Conservation (phyloP, 2,888 invertebrate genomes). For the Spialia ferax region DNA sequence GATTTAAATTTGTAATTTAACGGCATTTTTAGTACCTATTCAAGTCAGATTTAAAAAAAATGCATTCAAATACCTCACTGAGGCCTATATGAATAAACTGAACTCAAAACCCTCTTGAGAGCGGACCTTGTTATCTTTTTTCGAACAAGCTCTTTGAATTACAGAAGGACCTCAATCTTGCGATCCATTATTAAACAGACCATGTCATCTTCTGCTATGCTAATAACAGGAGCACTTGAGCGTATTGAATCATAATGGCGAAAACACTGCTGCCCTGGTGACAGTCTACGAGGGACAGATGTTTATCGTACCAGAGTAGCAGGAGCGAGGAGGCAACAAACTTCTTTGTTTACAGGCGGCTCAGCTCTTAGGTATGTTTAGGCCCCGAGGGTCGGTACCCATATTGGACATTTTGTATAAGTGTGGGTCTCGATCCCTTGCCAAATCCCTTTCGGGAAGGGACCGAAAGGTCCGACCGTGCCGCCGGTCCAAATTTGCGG, state of each 20-base stretch:
- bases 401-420: constrained; percentile 86
- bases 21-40: too few relatives aligned
- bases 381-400: constrained; percentile 68
- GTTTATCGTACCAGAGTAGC: constrained; percentile 62
- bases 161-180: too few relatives aligned
- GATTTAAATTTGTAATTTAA: too few relatives aligned
- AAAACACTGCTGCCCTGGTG: constrained; percentile 22
- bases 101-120: too few relatives aligned
- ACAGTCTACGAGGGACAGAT: constrained; percentile 43
- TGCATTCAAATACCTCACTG: too few relatives aligned
- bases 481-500: constrained; percentile 82
- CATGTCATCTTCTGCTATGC: too few relatives aligned
- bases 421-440: constrained; percentile 82
- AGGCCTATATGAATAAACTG: too few relatives aligned
- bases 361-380: constrained; percentile 72
- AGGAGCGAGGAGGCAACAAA: constrained; percentile 71
- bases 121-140: too few relatives aligned
- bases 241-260: constrained; percentile 23
- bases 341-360: constrained; percentile 78
- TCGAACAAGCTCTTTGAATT: too few relatives aligned
- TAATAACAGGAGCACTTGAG: constrained; percentile 12
- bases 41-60: too few relatives aligned
- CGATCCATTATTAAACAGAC: too few relatives aligned
- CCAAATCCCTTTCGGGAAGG: constrained; percentile 80
- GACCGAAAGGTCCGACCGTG: constrained; percentile 83